Percentiles rank a stretch among this genome's conserved stretches.
Evolutionary conservation across 2,888 invertebrate genomes (phyloP).

Genomic region (Nineta flava): DNA sequence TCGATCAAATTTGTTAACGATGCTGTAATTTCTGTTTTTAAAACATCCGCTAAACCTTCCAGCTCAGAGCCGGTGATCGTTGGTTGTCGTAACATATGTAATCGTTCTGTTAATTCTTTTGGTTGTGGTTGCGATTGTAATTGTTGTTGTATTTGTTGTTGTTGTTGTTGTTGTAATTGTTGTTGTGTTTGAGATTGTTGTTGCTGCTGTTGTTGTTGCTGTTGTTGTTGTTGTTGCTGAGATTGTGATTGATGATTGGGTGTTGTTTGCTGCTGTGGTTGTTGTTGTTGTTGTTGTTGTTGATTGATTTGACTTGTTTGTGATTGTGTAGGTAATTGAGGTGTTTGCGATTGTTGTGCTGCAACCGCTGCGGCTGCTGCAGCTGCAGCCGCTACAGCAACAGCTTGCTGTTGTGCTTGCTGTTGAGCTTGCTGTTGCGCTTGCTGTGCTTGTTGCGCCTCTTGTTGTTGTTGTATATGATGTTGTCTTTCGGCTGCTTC

Average conservation of each 20-base stretch:
- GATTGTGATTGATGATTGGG: conserved; percentile 9
- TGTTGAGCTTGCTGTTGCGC: conserved; percentile 28
- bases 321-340: conserved; percentile 19
- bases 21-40: conserved; percentile 79
- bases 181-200: conserved; percentile 27
- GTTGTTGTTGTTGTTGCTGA: conserved; percentile 21
- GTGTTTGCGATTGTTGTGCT: conserved; percentile 27
- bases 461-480: conserved; percentile 29
- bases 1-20: conserved; percentile 75
- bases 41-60: conserved; percentile 75
- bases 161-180: conserved; percentile 22
- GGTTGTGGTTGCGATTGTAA: conserved; percentile 31
- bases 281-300: conserved; percentile 23
- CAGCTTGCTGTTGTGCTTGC: conserved; percentile 23
- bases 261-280: conserved; percentile 44
- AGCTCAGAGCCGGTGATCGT: conserved; percentile 62
- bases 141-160: conserved; percentile 22
- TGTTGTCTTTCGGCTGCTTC: conserved; percentile 38
- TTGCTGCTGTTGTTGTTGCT: conserved; percentile 19
- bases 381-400: conserved; percentile 27
- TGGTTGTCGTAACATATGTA: conserved; percentile 58
- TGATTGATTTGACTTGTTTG: conserved; percentile 27
- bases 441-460: conserved; percentile 25
- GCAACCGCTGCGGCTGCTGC: conserved; percentile 26
- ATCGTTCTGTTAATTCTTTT: conserved; percentile 59